Percentiles rank a stretch among this genome's conserved stretches.
Conservation (phyloP, 2,888 invertebrate species). For the Conops quadrifasciatus region DNA sequence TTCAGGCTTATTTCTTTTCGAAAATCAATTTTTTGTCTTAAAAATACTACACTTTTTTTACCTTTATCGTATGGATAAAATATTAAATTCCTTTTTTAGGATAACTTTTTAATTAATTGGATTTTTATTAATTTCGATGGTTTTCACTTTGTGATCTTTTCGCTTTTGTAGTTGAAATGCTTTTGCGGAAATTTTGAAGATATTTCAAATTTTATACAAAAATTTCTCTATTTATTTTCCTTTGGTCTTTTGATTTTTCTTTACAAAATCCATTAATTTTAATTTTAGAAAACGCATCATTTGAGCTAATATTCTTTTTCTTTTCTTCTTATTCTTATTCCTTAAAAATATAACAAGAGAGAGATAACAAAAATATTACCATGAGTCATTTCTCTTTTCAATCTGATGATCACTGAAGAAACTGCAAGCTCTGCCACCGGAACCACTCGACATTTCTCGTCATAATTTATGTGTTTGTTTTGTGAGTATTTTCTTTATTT, state of each 20-base stretch:
- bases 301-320: slow-evolving; percentile 7
- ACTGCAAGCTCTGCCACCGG: too few species aligned
- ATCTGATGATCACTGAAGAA: too few species aligned
- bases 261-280: slow-evolving; percentile 52
- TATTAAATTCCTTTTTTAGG: slow-evolving; percentile 11
- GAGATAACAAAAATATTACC: too few species aligned
- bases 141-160: slow-evolving; percentile 38
- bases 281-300: slow-evolving; percentile 51
- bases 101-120: too few species aligned
- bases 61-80: slow-evolving; percentile 9
- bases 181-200: slow-evolving; percentile 45
- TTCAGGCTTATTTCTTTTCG: neutral
- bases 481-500: too few species aligned
- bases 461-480: too few species aligned
- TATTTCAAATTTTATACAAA: slow-evolving; percentile 51
- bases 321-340: neutral
- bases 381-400: too few species aligned
- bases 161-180: slow-evolving; percentile 44
- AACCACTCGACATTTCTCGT: too few species aligned
- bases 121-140: neutral
- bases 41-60: neutral
- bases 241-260: slow-evolving; percentile 42
- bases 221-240: slow-evolving; percentile 14
- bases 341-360: neutral
- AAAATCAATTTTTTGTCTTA: slow-evolving; percentile 13